phyloP scores from a whole-genome alignment of 2,888 invertebrate species.

The Argyresthia goedartella region DNA sequence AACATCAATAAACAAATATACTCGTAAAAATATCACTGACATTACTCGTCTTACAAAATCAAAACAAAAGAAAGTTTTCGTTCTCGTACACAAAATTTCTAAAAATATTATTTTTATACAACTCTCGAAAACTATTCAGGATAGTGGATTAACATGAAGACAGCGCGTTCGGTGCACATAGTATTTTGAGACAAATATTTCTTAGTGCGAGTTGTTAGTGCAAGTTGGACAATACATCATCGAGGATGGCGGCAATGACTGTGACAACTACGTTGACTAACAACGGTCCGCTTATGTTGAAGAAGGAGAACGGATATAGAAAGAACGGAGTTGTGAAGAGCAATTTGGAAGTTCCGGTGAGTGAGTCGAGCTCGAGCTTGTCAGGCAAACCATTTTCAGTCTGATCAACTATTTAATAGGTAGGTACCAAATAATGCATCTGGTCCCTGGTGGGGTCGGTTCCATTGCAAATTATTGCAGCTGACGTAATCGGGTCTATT shows the following conservation, averaged over 20 bases:
- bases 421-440: background rate
- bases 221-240: slow-evolving; percentile 13
- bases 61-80: background rate
- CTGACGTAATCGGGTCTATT: background rate
- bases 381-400: slow-evolving; percentile 5
- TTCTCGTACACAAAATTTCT: no score
- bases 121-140: no score
- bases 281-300: slow-evolving; percentile 47
- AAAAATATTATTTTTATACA: no score
- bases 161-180: no score
- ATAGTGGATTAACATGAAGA: no score
- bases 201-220: background rate
- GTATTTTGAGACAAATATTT: no score
- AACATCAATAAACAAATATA: background rate
- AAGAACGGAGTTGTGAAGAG: slow-evolving; percentile 51
- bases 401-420: slow-evolving; percentile 4
- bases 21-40: no score
- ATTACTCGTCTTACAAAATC: background rate
- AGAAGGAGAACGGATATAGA: slow-evolving; percentile 49
- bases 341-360: slow-evolving; percentile 35
- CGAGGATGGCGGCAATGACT: slow-evolving; percentile 51
- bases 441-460: no score
- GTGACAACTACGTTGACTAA: slow-evolving; percentile 53
- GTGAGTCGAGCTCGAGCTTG: background rate
- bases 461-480: background rate